These are phyloP conservation scores for Lepus americanus DNA, from an alignment of 2,113 vertebrate genomes.

Conservation along the genomic window DNA sequence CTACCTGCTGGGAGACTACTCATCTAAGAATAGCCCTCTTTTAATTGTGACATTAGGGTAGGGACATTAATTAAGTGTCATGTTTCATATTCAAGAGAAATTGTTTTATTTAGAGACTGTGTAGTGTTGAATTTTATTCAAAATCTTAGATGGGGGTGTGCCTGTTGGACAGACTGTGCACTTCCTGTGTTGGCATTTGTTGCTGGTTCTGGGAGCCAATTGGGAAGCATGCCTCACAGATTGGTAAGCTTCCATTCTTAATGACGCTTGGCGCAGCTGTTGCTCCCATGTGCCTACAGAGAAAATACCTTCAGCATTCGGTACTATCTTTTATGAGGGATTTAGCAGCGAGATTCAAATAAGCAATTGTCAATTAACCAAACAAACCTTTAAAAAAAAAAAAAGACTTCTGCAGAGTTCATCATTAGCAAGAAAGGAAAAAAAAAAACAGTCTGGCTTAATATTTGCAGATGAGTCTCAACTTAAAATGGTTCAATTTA, in stretches of 20 bases:
- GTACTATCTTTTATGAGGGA: not conserved
- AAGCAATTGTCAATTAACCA: slow-evolving; percentile 76
- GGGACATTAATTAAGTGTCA: not conserved
- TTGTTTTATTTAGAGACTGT: not conserved
- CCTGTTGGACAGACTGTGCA: not conserved
- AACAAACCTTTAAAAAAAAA: not conserved
- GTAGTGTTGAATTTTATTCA: not conserved
- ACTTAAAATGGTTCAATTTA: not conserved
- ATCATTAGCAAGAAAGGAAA: slow-evolving; percentile 57
- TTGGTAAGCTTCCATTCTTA: not conserved
- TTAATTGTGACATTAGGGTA: not conserved
- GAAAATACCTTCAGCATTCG: slow-evolving; percentile 15
- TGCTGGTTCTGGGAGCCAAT: not conserved
- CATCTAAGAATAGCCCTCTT: not conserved
- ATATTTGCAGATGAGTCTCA: not conserved
- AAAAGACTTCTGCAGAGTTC: not conserved
- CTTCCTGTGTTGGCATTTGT: not conserved
- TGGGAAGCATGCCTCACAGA: not conserved
- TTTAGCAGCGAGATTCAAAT: slow-evolving; percentile 57
- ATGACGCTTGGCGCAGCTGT: not conserved
- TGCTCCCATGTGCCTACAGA: not conserved
- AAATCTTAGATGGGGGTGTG: not conserved
- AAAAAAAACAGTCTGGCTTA: slow-evolving; percentile 34
- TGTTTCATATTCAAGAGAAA: not conserved
- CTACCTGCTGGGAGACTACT: not conserved